These are phyloP conservation scores for Cremastobaeus sp. DNA, from an alignment of 2,888 invertebrate species.

Conservation along the genomic window DNA sequence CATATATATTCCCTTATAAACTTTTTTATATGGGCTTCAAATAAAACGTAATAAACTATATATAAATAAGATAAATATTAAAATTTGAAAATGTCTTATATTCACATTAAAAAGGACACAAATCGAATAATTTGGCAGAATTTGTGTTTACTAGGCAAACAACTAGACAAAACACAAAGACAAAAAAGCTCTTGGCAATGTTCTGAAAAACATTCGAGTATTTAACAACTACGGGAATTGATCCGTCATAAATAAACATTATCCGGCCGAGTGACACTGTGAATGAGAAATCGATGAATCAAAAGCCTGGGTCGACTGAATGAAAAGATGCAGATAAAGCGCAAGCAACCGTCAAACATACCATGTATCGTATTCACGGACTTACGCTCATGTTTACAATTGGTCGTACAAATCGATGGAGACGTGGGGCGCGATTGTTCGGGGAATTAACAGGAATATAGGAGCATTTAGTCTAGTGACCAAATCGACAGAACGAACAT, in stretches of 20 bases:
- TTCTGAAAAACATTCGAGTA: constrained; percentile 45
- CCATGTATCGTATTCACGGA: constrained; percentile 57
- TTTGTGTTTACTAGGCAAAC: no score
- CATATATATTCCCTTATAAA: no score
- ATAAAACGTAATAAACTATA: no score
- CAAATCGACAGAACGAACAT: constrained; percentile 49
- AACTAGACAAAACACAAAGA: no score
- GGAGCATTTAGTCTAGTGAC: constrained; percentile 57
- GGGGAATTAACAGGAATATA: constrained; percentile 58
- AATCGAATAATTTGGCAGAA: no score
- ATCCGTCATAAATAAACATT: constrained; percentile 55
- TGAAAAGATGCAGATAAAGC: constrained; percentile 59
- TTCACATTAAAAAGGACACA: no score
- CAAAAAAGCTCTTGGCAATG: constrained; percentile 31
- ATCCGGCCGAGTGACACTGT: constrained; percentile 32
- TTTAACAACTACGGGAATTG: constrained; percentile 52
- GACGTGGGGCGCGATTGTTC: constrained; percentile 59
- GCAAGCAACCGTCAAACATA: constrained; percentile 52
- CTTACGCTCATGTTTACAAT: constrained; percentile 57
- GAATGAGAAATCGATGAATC: constrained; percentile 51
- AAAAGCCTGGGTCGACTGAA: constrained; percentile 40
- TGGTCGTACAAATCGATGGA: constrained; percentile 56
- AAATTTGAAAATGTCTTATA: no score
- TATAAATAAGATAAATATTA: no score
- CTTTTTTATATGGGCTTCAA: no score